Base-by-base conservation (phyloP, 2,113 vertebrate genomes). In the Psophia crepitans region DNA sequence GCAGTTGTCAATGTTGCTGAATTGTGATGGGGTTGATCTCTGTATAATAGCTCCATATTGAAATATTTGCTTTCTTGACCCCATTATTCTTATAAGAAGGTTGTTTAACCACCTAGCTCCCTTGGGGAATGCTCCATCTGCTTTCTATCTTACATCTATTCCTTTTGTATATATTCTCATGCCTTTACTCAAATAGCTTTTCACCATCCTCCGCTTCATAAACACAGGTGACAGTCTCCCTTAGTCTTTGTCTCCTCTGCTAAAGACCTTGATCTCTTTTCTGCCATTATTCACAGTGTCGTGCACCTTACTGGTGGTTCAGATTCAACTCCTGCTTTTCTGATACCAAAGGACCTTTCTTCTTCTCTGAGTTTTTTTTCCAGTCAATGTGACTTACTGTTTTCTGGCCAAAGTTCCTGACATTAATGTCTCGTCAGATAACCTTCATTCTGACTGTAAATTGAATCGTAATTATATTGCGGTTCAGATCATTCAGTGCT, bases 161-260 rank as follows among this genome's bases (percentile, higher is more conserved):
- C 41, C 20, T 53, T 14, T 71, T 26, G 46, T 11, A 12, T 33
- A 33, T 8, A 3, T 37, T 85, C 21, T 89, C 65, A 19, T 44
- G 16, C 10, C 41, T 53, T 80, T 65, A 14, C 24, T 77, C 73
- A 69, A 87, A 77, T 1, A 65, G 1, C 24, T 39, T 41, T 74
- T 84, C 28, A 26, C 5, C 41, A 6, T 49, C 14, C 5, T 2
- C 1, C 0, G 57, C 0, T 65, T 61, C 4, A 1, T 28, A 61
- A 80, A 65, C 57, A 74, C 13, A 4, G 5, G 6, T 61, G 14
- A 20, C 33, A 63, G n/a, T 30, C 18, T 77, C 23, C 16, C 21
- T 61, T 41, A 41, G 22, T 32, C 14, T 84, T 92, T 3, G 5
- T 73, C 83, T 86, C n/a, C 49, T 80, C 48, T 73, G 17, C 30